A percentile compares a stretch with the other conserved stretches of the same genome.
Conservation (phyloP, 2,797 vertebrate genomes). For the Sitta carolinensis region DNA sequence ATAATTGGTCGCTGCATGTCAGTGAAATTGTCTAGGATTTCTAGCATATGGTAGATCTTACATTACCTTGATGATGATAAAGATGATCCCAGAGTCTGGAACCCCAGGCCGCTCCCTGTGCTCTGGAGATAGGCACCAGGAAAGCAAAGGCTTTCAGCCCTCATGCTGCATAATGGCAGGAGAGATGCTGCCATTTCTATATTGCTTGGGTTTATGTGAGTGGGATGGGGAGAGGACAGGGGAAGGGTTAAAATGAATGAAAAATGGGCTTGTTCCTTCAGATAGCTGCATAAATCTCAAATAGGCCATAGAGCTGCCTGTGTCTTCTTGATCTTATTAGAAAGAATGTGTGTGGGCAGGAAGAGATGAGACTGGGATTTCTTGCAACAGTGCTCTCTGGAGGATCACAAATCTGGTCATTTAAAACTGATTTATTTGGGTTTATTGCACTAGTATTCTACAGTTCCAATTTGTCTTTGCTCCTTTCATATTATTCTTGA, state of each 20-base stretch:
- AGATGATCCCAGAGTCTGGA: background rate
- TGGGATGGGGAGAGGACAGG: background rate
- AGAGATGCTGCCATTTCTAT: background rate
- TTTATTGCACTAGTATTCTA: conserved; percentile 46
- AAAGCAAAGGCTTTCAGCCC: background rate
- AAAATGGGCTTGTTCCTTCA: background rate
- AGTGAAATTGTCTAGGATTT: background rate
- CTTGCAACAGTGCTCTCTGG: conserved; percentile 33
- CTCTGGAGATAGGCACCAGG: background rate
- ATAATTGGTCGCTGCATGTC: background rate
- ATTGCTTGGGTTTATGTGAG: fast-evolving
- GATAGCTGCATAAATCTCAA: background rate
- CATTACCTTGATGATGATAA: background rate
- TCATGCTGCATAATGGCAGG: background rate
- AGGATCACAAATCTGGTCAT: conserved; percentile 49
- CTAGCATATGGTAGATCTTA: background rate
- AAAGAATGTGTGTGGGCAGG: conserved; percentile 42
- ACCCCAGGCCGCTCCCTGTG: background rate
- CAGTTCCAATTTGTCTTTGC: conserved; percentile 56
- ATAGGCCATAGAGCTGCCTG: background rate
- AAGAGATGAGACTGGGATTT: conserved; percentile 36
- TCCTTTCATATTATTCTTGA: conserved; percentile 66
- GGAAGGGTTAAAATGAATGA: background rate
- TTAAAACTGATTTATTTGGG: conserved; percentile 66
- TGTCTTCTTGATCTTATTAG: conserved; percentile 40